Base-by-base conservation (phyloP, 2,888 invertebrate species). In the Metalampra italica region DNA sequence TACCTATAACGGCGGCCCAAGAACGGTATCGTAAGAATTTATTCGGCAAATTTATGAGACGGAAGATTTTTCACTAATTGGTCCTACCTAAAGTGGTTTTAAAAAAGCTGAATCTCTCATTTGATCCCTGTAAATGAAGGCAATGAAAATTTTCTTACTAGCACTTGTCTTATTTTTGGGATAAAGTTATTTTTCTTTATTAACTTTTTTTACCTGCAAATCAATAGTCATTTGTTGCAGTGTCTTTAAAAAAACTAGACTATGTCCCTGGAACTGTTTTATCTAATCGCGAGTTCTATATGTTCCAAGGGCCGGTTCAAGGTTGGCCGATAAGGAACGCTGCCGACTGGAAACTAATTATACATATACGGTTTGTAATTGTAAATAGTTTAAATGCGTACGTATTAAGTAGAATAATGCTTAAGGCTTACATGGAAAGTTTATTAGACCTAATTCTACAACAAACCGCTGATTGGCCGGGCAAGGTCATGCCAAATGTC, bases 11-110 rank as follows among this genome's bases (percentile, higher is more conserved):
- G 8, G 40, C 40, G 3, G 8, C 9, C 15, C 15, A 11, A 15
- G 14, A 8, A n/a, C n/a, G 38, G 40, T 9, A 40, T 40, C 15
- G 15, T 40, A 40, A 15, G 40, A 40, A 40, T 40, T 40, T 40
- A 40, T 15, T 40, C 40, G 15, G 22, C 8, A 3, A n/a, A n/a
- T 36, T n/a, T n/a, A 15, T 8, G 42, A 29, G n/a, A 45, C 13
- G 22, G 30, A 15, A 14, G 29, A 11, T 40, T 39, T 41, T 15
- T 13, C 34, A 41, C 34, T 41, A 41, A 46, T 40, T 46, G 46
- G 29, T 22, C 15, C 46, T 46, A 42, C 9, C 29, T 11, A 42
- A 42, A 42, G 36, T 36, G 36, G 36, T 36, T 14, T 15, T 14
- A 40, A 40, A 15, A 40, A 40, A 40, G 15, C 9, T 40, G 14